Evolutionary conservation across 1,140 invertebrate species (phyloP).

Genomic region (Trachymyrmex cornetzi): DNA sequence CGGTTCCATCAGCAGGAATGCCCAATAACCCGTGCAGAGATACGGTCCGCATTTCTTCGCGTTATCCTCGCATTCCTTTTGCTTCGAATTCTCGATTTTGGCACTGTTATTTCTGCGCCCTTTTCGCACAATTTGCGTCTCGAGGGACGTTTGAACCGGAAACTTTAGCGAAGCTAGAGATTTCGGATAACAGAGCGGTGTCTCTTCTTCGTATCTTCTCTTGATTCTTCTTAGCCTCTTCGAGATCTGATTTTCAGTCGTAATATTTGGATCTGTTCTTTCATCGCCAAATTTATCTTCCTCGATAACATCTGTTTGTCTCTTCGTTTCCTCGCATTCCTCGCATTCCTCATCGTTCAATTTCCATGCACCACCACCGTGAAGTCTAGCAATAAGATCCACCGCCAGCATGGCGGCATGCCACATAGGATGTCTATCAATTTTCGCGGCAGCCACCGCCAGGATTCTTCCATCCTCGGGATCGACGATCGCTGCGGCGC

Average conservation of each 20-base stretch:
- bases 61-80: background rate
- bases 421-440: conserved; percentile 90
- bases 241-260: background rate
- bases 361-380: conserved; percentile 93
- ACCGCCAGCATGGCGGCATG: conserved; percentile 95
- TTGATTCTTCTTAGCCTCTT: conserved; percentile 68
- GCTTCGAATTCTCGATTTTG: conserved; percentile 4
- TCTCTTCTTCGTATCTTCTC: conserved; percentile 75
- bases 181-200: conserved; percentile 79
- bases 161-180: conserved; percentile 70
- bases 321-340: background rate
- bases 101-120: conserved; percentile 46
- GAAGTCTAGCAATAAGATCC: conserved; percentile 93
- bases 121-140: conserved; percentile 1
- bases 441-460: conserved; percentile 89
- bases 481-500: conserved; percentile 90
- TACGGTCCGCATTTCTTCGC: conserved; percentile 89
- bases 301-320: background rate
- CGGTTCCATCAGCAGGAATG: conserved; percentile 94
- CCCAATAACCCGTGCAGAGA: conserved; percentile 95
- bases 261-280: background rate
- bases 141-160: conserved; percentile 53
- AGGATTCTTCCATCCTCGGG: conserved; percentile 88
- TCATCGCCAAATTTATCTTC: background rate
- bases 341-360: conserved; percentile 31